A percentile compares a stretch with the other conserved stretches of the same genome.
phyloP scores from a whole-genome alignment of 2,113 vertebrate genomes.

The Saguinus imperator region DNA sequence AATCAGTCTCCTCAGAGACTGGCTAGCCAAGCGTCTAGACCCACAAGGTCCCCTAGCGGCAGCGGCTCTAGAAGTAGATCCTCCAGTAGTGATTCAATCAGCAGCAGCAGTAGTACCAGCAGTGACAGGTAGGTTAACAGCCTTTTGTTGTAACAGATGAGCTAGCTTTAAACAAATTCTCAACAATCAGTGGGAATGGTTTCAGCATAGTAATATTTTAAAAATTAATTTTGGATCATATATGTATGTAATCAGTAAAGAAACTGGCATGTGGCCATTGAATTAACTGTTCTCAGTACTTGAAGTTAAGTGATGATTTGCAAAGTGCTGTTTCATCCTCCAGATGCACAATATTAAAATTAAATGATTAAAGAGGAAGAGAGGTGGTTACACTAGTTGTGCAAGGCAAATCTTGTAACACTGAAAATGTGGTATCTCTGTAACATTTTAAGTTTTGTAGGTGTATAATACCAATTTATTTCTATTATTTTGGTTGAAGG shows the following conservation, averaged over 20 bases:
- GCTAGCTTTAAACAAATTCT: background rate
- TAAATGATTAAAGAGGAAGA: constrained; percentile 8
- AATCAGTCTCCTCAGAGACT: constrained; percentile 96
- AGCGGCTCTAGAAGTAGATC: constrained; percentile 95
- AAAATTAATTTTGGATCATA: constrained; percentile 17
- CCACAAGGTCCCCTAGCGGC: constrained; percentile 92
- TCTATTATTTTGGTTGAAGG: constrained; percentile 34
- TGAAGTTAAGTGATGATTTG: constrained; percentile 7
- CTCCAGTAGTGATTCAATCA: constrained; percentile 98
- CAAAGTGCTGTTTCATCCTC: constrained; percentile 20
- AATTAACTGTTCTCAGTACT: constrained; percentile 9
- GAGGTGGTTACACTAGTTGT: background rate
- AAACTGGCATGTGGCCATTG: background rate
- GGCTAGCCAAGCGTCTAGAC: constrained; percentile 91
- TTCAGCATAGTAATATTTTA: background rate
- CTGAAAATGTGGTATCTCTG: constrained; percentile 17
- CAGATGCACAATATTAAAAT: constrained; percentile 18
- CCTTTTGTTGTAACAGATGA: background rate
- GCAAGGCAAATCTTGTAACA: background rate
- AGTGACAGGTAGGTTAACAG: constrained; percentile 94
- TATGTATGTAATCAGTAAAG: background rate
- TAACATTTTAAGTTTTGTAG: constrained; percentile 30
- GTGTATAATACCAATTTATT: background rate
- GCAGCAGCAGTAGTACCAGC: constrained; percentile 98
- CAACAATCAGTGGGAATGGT: background rate